Base-by-base conservation (phyloP, 2,113 vertebrate genomes). In the Tetrax tetrax region DNA sequence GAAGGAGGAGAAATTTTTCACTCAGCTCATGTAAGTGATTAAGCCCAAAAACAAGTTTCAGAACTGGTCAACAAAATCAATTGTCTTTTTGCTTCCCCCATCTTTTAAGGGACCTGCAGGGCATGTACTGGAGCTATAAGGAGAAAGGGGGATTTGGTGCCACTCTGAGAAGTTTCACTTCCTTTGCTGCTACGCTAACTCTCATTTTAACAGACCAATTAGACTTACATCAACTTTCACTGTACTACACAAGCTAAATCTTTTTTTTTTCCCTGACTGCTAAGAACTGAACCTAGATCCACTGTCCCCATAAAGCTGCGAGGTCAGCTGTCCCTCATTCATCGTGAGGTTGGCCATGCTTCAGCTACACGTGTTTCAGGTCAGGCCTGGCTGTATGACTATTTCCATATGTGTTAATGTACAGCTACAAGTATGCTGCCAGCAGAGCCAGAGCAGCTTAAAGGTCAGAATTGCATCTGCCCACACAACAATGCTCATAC, bases 161-260 rank as follows among this genome's bases (percentile, higher is more conserved):
- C 31, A 80, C n/a, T 1, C 37, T 77, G 76, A 83, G 17, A 77
- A 72, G 15, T 51, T 72, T 28, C n/a, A 75, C 7, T 14, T 80
- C 28, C 47, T 89, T 91, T 71, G 48, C 56, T 66, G 65, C 7
- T 45, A 83, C 20, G 19, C 12, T 43, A 64, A 33, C 18, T 93
- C 53, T 28, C 33, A 37, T 59, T 83, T 83, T 69, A 82, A 47
- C 12, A 83, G 56, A 86, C 8, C 4, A 21, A 16, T 23, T 77
- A 69, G 54, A 74, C 11, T 37, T 68, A 50, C 4, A 20, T 10
- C 4, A 3, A 56, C 22, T 87, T 93, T 43, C 25, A 22, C 29
- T n/a, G 37, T 29, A 66, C 43, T 29, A n/a, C 0, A 0, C 16
- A 68, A 93, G n/a, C 12, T 69, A 56, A 51, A 51, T 45, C 53